Conservation (phyloP, 2,113 vertebrate species). For the Nibea coibor region DNA sequence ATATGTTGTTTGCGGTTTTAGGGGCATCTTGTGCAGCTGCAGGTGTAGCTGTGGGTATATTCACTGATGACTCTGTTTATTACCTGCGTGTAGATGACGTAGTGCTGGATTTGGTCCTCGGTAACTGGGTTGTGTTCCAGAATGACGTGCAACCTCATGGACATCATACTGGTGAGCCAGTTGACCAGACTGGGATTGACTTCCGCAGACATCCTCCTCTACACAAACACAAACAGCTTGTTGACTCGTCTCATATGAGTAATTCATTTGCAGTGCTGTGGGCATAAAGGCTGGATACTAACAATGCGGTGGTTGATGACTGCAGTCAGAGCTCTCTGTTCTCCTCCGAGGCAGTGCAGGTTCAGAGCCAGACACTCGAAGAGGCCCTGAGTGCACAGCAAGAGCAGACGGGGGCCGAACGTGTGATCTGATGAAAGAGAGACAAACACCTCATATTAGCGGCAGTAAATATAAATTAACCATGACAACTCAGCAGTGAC, state of each 20-base stretch:
- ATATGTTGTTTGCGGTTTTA: not conserved
- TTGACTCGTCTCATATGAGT: not conserved
- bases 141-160: constrained; percentile 87
- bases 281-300: constrained; percentile 49
- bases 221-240: constrained; percentile 15
- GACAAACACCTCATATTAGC: not conserved
- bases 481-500: not conserved
- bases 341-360: constrained; percentile 88
- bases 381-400: constrained; percentile 89
- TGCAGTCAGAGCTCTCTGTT: constrained; percentile 86
- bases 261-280: no score
- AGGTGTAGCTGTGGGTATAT: not conserved
- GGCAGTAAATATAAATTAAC: not conserved
- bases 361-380: constrained; percentile 92
- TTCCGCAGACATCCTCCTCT: constrained; percentile 90
- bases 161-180: constrained; percentile 92
- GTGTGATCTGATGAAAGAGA: constrained; percentile 76
- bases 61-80: not conserved
- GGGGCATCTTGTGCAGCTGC: not conserved
- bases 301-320: constrained; percentile 91
- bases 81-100: constrained; percentile 78
- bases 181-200: constrained; percentile 89
- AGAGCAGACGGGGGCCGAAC: constrained; percentile 87
- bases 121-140: constrained; percentile 90
- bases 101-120: constrained; percentile 86